These are phyloP conservation scores for Schizaphis graminum DNA, from an alignment of 2,888 invertebrate species.

Conservation along the genomic window DNA sequence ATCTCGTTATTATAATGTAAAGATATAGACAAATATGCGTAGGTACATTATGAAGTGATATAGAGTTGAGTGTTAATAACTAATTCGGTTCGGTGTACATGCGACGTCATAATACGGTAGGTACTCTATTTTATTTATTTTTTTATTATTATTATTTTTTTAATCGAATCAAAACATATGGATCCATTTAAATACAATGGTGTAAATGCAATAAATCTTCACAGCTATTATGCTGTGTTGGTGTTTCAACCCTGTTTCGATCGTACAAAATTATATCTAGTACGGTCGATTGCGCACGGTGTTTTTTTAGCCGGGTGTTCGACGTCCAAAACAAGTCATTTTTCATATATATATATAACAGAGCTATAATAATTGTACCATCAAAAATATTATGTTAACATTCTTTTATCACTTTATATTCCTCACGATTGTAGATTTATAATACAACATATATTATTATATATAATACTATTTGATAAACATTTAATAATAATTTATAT, in stretches of 20 bases:
- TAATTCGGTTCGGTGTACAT: neutral
- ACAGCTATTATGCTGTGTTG: neutral
- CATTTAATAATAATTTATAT: too few relatives aligned
- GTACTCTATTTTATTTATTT: slow-evolving; percentile 4
- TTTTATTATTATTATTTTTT: neutral
- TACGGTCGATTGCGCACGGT: slow-evolving; percentile 41
- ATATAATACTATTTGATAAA: too few relatives aligned
- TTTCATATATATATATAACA: neutral
- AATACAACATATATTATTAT: too few relatives aligned
- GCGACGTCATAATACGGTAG: neutral
- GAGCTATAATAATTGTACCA: neutral
- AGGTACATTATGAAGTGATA: neutral
- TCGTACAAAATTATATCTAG: slow-evolving; percentile 33
- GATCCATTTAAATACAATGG: neutral
- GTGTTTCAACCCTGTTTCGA: slow-evolving; percentile 47
- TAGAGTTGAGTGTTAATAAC: neutral
- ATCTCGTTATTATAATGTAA: neutral
- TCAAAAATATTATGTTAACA: slow-evolving; percentile 21
- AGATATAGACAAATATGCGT: neutral
- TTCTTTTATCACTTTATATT: neutral
- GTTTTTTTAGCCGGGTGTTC: slow-evolving; percentile 49
- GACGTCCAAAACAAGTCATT: slow-evolving; percentile 30
- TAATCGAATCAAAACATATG: slow-evolving; percentile 44
- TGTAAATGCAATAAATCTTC: slow-evolving; percentile 35
- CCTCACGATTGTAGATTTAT: neutral